Evolutionary conservation across 2,113 vertebrate species (phyloP).

Genomic region (Ceratotherium simum): DNA sequence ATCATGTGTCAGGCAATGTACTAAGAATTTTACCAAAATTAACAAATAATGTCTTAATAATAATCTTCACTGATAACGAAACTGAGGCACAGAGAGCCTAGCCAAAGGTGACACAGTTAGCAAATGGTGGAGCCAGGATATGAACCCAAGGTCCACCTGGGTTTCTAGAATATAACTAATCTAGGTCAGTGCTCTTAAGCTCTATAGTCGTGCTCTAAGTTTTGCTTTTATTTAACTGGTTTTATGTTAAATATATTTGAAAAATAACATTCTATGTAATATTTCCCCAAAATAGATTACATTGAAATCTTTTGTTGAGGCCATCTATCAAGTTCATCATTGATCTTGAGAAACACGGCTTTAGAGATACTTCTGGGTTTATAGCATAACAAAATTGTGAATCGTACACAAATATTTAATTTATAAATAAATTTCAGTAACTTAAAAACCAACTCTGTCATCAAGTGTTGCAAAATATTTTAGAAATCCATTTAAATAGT

Average conservation of each 20-base stretch:
- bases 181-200: background rate
- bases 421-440: background rate
- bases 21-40: background rate
- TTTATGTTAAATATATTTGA: conserved; percentile 17
- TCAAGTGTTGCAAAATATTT: background rate
- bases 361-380: background rate
- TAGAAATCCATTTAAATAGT: background rate
- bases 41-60: background rate
- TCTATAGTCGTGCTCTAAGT: background rate
- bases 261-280: background rate
- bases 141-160: background rate
- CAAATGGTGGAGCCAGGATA: background rate
- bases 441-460: background rate
- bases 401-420: background rate
- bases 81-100: background rate
- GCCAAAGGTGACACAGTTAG: background rate
- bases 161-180: background rate
- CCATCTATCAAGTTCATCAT: background rate
- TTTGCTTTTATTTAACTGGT: background rate
- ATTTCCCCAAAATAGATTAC: background rate
- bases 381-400: background rate
- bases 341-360: background rate
- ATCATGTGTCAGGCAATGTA: background rate
- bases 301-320: background rate
- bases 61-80: background rate